Percentiles rank a stretch among this genome's conserved stretches.
Conservation (phyloP, 2,888 invertebrate species). For the Napeogenes inachia region DNA sequence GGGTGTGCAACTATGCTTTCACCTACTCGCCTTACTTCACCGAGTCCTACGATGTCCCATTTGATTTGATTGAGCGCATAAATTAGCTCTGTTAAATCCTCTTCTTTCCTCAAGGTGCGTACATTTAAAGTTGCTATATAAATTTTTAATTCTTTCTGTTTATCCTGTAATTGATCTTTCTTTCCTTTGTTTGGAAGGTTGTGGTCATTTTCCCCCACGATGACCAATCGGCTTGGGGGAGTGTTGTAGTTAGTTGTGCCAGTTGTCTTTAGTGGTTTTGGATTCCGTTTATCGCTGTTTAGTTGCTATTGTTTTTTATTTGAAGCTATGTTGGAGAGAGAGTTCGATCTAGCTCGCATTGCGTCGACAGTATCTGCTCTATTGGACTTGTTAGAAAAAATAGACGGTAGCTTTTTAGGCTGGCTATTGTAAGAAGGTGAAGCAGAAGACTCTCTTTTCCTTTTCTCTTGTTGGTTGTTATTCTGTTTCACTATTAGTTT, state of each 20-base stretch:
- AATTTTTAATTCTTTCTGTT: conserved; percentile 14
- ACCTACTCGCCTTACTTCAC: no score
- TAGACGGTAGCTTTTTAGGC: conserved; percentile 17
- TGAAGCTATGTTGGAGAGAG: conserved; percentile 3
- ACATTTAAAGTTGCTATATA: conserved; percentile 23
- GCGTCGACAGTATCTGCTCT: conserved; percentile 8
- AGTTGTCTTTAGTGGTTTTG: no score
- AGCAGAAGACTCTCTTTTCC: conserved; percentile 1
- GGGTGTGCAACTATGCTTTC: no score
- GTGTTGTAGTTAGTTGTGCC: no score
- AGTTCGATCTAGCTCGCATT: conserved; percentile 11
- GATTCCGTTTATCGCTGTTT: conserved; percentile 9
- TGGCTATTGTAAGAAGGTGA: conserved; percentile 17
- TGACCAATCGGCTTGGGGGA: no score
- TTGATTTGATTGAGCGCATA: no score
- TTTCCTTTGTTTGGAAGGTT: no score
- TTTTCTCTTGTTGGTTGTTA: no score
- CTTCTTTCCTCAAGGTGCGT: conserved; percentile 26
- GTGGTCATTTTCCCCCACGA: no score
- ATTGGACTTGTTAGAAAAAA: conserved; percentile 5
- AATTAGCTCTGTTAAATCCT: conserved; percentile 23
- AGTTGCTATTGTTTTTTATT: conserved; percentile 12
- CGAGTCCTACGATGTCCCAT: no score
- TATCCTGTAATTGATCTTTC: conserved; percentile 1
- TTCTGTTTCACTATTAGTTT: no score